These are phyloP conservation scores for Phyllostomus hastatus DNA, from an alignment of 2,113 vertebrate species.

Conservation along the genomic window DNA sequence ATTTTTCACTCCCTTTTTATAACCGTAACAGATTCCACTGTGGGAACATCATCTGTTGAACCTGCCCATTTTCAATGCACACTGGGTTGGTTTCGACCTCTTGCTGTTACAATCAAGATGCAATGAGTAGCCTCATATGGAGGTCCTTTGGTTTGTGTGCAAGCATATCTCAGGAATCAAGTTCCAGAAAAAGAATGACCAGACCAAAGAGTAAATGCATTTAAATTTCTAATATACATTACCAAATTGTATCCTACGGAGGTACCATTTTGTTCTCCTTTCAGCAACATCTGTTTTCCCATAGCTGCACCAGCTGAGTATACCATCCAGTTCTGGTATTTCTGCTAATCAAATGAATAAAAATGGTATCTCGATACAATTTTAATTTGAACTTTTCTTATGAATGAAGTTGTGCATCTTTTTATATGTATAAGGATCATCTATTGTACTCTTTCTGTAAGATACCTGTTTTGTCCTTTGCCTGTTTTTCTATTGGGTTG, in stretches of 20 bases:
- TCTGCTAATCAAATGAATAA: neutral
- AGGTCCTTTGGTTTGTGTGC: neutral
- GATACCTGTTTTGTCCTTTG: neutral
- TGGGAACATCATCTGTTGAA: neutral
- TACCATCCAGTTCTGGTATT: neutral
- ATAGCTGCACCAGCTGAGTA: neutral
- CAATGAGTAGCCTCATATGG: neutral
- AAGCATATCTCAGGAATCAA: neutral
- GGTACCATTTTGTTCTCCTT: neutral
- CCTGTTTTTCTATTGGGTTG: neutral
- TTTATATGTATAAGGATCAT: neutral
- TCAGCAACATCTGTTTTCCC: neutral
- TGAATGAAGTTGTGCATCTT: neutral
- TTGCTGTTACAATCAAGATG: neutral
- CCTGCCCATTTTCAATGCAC: neutral
- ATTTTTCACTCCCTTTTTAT: neutral
- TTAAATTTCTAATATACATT: neutral
- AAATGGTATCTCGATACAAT: neutral
- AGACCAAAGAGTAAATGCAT: neutral
- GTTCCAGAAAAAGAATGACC: neutral
- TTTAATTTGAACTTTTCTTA: slow-evolving; percentile 1
- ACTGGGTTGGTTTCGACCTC: neutral
- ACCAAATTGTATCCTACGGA: neutral
- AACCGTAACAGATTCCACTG: neutral
- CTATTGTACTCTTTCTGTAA: neutral